These are phyloP conservation scores for Epinephelus lanceolatus DNA, from an alignment of 2,113 vertebrate genomes.

Conservation along the genomic window DNA sequence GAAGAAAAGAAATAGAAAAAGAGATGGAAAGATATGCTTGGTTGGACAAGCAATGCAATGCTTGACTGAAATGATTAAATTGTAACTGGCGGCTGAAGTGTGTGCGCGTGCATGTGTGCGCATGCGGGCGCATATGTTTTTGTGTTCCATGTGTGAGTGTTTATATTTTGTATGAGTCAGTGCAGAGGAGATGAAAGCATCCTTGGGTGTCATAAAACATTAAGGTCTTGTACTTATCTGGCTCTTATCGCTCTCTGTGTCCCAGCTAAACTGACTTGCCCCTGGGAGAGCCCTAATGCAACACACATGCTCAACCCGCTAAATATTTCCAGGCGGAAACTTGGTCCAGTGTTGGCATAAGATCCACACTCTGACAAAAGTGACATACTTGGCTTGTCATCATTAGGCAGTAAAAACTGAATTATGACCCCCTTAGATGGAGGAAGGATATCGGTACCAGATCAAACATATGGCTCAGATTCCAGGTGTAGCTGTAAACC, in stretches of 20 bases:
- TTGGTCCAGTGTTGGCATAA: constrained; percentile 34
- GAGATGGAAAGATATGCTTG: constrained; percentile 73
- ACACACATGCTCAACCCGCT: constrained; percentile 44
- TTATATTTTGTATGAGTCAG: constrained; percentile 56
- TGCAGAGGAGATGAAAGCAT: constrained; percentile 67
- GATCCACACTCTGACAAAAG: constrained; percentile 40
- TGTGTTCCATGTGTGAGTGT: constrained; percentile 43
- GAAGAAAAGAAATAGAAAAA: constrained; percentile 71
- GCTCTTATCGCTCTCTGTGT: constrained; percentile 59
- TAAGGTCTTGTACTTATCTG: constrained; percentile 60
- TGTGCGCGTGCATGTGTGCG: constrained; percentile 1
- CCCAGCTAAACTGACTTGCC: constrained; percentile 46
- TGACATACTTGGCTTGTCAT: constrained; percentile 63
- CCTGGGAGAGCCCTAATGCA: constrained; percentile 39
- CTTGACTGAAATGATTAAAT: constrained; percentile 78
- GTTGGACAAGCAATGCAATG: constrained; percentile 71
- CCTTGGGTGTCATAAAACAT: constrained; percentile 71
- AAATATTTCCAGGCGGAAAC: constrained; percentile 47
- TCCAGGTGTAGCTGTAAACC: constrained; percentile 35
- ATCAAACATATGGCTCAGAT: constrained; percentile 50
- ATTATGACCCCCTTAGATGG: constrained; percentile 33
- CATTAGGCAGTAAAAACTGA: constrained; percentile 47
- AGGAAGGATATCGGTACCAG: constrained; percentile 39
- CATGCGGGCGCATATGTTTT: constrained; percentile 20
- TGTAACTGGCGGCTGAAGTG: constrained; percentile 63